Evolutionary conservation across 2,888 invertebrate genomes (phyloP).

Genomic region (Drosophila robusta): DNA sequence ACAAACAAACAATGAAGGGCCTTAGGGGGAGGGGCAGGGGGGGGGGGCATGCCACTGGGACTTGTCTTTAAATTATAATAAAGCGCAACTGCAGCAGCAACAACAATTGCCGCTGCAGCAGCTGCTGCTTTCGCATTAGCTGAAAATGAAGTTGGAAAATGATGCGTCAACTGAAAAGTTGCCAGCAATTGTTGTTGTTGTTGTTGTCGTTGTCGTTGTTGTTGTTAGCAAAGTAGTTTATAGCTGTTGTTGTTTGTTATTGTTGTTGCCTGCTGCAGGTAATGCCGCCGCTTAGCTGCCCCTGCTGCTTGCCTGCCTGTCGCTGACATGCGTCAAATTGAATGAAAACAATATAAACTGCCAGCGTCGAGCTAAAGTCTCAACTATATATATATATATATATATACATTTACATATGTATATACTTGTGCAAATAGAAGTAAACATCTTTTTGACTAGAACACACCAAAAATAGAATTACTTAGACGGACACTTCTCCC

Average conservation of each 20-base stretch:
- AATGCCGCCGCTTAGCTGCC: conserved; percentile 21
- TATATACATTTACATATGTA: background rate
- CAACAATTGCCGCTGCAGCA: conserved; percentile 4
- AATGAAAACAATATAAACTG: conserved; percentile 56
- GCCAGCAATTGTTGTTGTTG: conserved; percentile 28
- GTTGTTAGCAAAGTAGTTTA: conserved; percentile 30
- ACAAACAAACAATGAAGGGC: conserved; percentile 23
- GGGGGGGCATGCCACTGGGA: conserved; percentile 1
- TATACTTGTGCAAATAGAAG: no score
- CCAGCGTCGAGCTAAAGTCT: conserved; percentile 13
- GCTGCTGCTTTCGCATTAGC: conserved; percentile 58
- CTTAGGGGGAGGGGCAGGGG: background rate
- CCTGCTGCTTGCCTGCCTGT: conserved; percentile 17
- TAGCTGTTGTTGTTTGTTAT: conserved; percentile 8
- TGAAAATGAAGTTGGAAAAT: conserved; percentile 62
- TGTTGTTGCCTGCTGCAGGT: conserved; percentile 35
- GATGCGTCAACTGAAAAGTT: conserved; percentile 59
- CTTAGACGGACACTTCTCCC: conserved; percentile 4
- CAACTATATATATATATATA: background rate
- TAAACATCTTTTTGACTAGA: conserved; percentile 26
- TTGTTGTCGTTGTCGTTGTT: no score
- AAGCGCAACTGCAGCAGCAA: conserved; percentile 31
- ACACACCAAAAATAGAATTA: conserved; percentile 42
- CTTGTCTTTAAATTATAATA: conserved; percentile 66
- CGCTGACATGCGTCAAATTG: conserved; percentile 59